Conservation (phyloP, 1,140 invertebrate genomes). For the Ceratosolen solmsi region DNA sequence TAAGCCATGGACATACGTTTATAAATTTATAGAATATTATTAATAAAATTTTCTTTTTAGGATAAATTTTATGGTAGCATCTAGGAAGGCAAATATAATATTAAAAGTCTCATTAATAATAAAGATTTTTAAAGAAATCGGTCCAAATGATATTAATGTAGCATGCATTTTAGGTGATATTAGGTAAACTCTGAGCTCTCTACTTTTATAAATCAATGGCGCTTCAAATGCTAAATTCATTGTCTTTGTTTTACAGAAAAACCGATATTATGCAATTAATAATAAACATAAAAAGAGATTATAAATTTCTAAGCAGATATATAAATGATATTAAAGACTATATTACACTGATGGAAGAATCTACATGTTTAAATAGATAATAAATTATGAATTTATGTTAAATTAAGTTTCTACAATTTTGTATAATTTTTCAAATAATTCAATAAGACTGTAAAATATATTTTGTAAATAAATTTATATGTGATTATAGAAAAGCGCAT, state of each 20-base stretch:
- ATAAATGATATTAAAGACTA: constrained; percentile 62
- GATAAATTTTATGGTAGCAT: constrained; percentile 56
- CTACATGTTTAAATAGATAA: constrained; percentile 10
- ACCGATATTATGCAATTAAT: constrained; percentile 59
- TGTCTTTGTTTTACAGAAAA: constrained; percentile 54
- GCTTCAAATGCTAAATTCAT: neutral
- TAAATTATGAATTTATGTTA: constrained; percentile 28
- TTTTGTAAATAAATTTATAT: constrained; percentile 44
- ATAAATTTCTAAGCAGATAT: constrained; percentile 59
- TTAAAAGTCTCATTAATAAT: constrained; percentile 56
- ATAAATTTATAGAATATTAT: neutral
- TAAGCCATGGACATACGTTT: constrained; percentile 50
- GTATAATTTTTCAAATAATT: constrained; percentile 18
- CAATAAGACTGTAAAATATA: constrained; percentile 8
- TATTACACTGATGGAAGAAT: constrained; percentile 60
- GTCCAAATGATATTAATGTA: constrained; percentile 55
- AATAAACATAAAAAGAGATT: constrained; percentile 60
- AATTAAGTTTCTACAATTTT: neutral
- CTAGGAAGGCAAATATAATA: constrained; percentile 57
- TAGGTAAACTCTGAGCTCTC: constrained; percentile 52
- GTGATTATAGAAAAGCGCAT: constrained; percentile 5
- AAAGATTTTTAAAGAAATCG: constrained; percentile 59
- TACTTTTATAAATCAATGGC: constrained; percentile 1
- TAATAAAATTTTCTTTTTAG: constrained; percentile 53
- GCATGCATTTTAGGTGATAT: constrained; percentile 57